phyloP scores from a whole-genome alignment of 2,888 invertebrate species.

The Proisotoma minuta region DNA sequence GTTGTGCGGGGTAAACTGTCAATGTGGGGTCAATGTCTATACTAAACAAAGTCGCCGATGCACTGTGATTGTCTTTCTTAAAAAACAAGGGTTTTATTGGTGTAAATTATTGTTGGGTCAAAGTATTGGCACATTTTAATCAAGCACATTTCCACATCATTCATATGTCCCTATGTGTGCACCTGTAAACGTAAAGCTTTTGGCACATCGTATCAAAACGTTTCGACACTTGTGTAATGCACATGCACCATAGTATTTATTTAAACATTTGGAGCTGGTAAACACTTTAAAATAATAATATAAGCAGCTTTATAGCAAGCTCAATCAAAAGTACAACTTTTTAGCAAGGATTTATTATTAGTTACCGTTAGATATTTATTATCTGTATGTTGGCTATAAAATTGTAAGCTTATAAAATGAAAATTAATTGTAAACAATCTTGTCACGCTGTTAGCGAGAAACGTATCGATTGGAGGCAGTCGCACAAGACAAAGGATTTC shows the following conservation, averaged over 20 bases:
- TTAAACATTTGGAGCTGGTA: neutral
- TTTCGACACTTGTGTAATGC: neutral
- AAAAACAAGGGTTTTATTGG: too few species aligned
- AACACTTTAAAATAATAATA: neutral
- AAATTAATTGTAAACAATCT: neutral
- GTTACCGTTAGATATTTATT: neutral
- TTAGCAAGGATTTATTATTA: neutral
- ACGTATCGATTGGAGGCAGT: slow-evolving; percentile 97
- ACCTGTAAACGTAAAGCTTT: neutral
- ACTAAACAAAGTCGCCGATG: too few species aligned
- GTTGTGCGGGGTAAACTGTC: too few species aligned
- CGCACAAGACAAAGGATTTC: slow-evolving; percentile 96
- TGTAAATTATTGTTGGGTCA: neutral
- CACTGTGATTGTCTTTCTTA: slow-evolving; percentile 5
- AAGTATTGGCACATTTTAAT: too few species aligned
- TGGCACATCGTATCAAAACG: neutral
- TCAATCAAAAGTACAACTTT: too few species aligned
- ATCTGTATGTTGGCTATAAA: neutral
- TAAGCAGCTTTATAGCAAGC: neutral
- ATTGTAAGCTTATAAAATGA: too few species aligned
- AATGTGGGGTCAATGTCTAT: too few species aligned
- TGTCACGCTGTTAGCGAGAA: slow-evolving; percentile 67
- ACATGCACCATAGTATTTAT: neutral
- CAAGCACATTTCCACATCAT: too few species aligned
- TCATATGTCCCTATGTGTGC: too few species aligned